Base-by-base conservation (phyloP, 2,888 invertebrate species). In the Rotaria magnacalcarata region DNA sequence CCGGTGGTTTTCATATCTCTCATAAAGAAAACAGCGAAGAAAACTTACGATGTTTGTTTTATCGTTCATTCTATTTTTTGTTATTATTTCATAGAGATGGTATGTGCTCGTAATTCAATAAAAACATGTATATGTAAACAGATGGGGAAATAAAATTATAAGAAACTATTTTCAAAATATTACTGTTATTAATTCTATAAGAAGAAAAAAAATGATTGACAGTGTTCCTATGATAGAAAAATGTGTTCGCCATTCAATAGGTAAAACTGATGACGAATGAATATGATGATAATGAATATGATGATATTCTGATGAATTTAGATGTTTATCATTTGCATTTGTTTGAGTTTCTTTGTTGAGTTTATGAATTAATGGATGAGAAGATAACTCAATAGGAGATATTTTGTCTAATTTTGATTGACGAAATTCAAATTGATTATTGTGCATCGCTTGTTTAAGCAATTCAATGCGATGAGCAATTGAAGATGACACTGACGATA, bases 381-480 rank as follows among this genome's bases (percentile, higher is more conserved):
- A 34, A 34, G 67, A 67, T 7, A 27, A 41, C 5, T 34, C 19
- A 67, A 6, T 41, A 34, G 67, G 16, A 34, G 34, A 34, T 7
- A 19, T 7, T 67, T 67, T 67, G 1, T 67, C 34, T 34, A 24
- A 67, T 34, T 34, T 67, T 34, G 7, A 14, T 1, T 27, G 67
- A 6, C 34, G 6, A 67, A 41, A 34, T 34, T 67, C 80, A 19
- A 24, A n/a, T 24, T 80, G 47, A n/a, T 19, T 11, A n/a, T 11
- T 43, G 8, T 80, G 19, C 80, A 80, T 80, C 0, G 80, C 47
- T 80, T 80, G 80, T 80, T 80, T 80, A 47, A 80, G 47, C 10
- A 80, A n/a, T 80, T 80, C 80, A 47, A 80, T 80, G 11, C 80
- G 47, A 47, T 80, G 80, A 47, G 80, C 80, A 47, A 80, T 47